A percentile compares a stretch with the other conserved stretches of the same genome.
phyloP scores from a whole-genome alignment of 2,888 invertebrate species.

The Melanargia galathea region DNA sequence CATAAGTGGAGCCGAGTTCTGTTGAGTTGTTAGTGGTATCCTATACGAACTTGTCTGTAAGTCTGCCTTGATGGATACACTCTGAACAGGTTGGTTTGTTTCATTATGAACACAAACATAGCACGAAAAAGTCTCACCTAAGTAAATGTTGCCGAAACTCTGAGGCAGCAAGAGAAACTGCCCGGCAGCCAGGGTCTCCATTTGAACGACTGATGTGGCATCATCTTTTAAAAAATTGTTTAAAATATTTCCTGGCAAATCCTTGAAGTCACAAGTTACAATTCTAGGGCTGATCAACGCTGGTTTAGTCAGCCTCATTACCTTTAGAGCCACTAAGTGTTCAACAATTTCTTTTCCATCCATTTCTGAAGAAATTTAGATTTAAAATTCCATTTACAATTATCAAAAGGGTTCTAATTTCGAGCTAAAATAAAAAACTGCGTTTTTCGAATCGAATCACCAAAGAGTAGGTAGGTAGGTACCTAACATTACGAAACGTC shows the following conservation, averaged over 20 bases:
- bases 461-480: no score
- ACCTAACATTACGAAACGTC: no score
- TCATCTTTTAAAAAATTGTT: slow-evolving; percentile 91
- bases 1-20: slow-evolving; percentile 83
- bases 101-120: slow-evolving; percentile 99
- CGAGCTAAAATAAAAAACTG: no score
- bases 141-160: slow-evolving; percentile 98
- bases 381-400: not conserved
- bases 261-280: slow-evolving; percentile 92
- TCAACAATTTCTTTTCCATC: slow-evolving; percentile 83
- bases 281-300: slow-evolving; percentile 91
- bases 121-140: slow-evolving; percentile 99
- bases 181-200: slow-evolving; percentile 92
- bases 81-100: slow-evolving; percentile 90
- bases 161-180: slow-evolving; percentile 96
- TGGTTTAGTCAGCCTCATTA: slow-evolving; percentile 97
- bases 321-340: slow-evolving; percentile 86
- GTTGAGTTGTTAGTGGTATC: slow-evolving; percentile 89
- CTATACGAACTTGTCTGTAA: slow-evolving; percentile 96
- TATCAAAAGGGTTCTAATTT: no score
- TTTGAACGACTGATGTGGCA: slow-evolving; percentile 90
- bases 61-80: slow-evolving; percentile 95
- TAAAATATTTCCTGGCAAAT: slow-evolving; percentile 91
- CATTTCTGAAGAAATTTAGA: slow-evolving; percentile 60
- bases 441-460: no score